phyloP scores from a whole-genome alignment of 2,113 vertebrate species.

The Dinomys branickii region DNA sequence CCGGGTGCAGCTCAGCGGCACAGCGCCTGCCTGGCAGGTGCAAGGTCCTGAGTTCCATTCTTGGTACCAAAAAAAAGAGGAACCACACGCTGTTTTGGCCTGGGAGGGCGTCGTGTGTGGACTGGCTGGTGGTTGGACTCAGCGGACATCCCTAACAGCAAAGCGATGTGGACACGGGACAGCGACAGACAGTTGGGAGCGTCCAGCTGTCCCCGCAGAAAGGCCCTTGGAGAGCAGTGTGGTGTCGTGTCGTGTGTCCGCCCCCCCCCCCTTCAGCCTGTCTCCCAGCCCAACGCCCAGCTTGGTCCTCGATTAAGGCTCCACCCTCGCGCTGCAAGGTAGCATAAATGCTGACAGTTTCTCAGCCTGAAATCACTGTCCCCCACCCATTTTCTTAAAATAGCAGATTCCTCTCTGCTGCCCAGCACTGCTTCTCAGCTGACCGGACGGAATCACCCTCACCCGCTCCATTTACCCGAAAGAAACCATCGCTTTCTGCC shows the following conservation, averaged over 20 bases:
- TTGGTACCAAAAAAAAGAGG: too few relatives aligned
- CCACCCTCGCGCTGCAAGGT: not conserved
- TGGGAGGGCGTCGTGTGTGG: not conserved
- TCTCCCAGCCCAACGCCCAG: not conserved
- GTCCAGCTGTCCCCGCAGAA: too few relatives aligned
- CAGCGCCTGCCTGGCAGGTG: too few relatives aligned
- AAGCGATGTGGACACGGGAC: too few relatives aligned
- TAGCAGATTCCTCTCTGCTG: constrained; percentile 64
- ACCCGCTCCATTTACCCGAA: constrained; percentile 62
- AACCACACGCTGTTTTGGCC: not conserved
- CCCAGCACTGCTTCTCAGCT: constrained; percentile 63
- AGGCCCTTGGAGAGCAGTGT: too few relatives aligned
- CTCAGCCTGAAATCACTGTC: constrained; percentile 57
- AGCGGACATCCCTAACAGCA: not conserved
- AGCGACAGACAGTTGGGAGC: too few relatives aligned
- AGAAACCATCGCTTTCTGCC: constrained; percentile 60
- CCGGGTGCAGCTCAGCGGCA: too few relatives aligned
- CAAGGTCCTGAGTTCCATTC: too few relatives aligned
- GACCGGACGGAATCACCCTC: constrained; percentile 60
- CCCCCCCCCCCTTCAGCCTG: not conserved
- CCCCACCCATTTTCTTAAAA: constrained; percentile 61
- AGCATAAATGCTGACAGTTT: not conserved
- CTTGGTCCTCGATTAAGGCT: not conserved
- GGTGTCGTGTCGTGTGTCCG: too few relatives aligned
- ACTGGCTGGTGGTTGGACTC: not conserved